Evolutionary conservation across 2,888 invertebrate species (phyloP).

Genomic region (Leptinotarsa peninsularis): DNA sequence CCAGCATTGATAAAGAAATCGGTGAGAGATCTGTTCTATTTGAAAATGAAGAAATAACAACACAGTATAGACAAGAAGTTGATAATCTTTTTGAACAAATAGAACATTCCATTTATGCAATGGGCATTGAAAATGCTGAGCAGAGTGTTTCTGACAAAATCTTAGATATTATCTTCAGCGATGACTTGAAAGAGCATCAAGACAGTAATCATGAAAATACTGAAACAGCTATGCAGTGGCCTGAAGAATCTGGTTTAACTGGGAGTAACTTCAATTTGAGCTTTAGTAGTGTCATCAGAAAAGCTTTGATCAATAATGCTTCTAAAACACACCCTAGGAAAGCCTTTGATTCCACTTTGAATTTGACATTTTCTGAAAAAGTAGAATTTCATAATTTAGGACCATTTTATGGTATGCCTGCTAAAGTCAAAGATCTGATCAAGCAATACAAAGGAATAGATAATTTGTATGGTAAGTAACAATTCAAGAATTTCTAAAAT

Average conservation of each 20-base stretch:
- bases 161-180: constrained; percentile 51
- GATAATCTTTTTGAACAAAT: constrained; percentile 66
- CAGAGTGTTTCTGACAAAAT: constrained; percentile 51
- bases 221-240: constrained; percentile 33
- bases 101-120: constrained; percentile 69
- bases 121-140: constrained; percentile 55
- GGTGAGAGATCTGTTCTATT: constrained; percentile 48
- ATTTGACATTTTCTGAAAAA: constrained; percentile 43
- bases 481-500: constrained; percentile 18
- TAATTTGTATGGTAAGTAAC: constrained; percentile 80
- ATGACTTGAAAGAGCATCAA: constrained; percentile 54
- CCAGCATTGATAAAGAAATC: constrained; percentile 36
- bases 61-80: constrained; percentile 63
- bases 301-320: constrained; percentile 59
- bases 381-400: constrained; percentile 58
- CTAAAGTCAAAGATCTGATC: constrained; percentile 77
- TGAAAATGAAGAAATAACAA: constrained; percentile 48
- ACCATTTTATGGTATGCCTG: constrained; percentile 84
- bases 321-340: constrained; percentile 49
- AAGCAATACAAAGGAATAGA: constrained; percentile 82
- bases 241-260: constrained; percentile 46
- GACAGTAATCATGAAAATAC: constrained; percentile 35
- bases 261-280: constrained; percentile 50
- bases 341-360: constrained; percentile 35
- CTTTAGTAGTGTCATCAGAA: constrained; percentile 56